Evolutionary conservation across 2,113 vertebrate species (phyloP).

Genomic region (Gobio gobio): DNA sequence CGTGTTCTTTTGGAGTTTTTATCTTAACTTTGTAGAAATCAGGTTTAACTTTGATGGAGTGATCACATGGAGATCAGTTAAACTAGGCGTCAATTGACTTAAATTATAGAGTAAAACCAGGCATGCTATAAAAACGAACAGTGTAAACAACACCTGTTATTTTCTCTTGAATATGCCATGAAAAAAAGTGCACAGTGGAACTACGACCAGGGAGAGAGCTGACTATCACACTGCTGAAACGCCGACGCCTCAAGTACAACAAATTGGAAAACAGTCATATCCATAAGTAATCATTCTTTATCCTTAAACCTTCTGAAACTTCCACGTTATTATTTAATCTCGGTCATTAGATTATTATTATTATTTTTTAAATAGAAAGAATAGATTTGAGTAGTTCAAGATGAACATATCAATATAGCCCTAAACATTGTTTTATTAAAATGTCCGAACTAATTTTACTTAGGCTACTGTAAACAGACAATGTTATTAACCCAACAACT

Average conservation of each 20-base stretch:
- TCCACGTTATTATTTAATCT: neutral
- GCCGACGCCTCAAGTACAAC: neutral
- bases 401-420: neutral
- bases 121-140: neutral
- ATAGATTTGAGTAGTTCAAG: neutral
- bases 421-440: neutral
- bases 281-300: neutral
- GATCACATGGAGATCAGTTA: neutral
- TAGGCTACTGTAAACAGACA: neutral
- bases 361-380: neutral
- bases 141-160: slow-evolving; percentile 29
- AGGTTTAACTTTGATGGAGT: neutral
- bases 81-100: neutral
- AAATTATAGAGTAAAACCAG: neutral
- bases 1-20: neutral
- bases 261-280: neutral
- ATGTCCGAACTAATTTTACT: neutral
- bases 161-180: neutral
- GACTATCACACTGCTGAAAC: neutral
- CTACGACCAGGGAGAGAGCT: neutral
- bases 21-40: neutral
- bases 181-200: neutral
- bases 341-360: neutral
- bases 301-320: neutral
- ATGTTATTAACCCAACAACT: slow-evolving; percentile 11